Base-by-base conservation (phyloP, 2,888 invertebrate genomes). In the Pristionchus fissidentatus region DNA sequence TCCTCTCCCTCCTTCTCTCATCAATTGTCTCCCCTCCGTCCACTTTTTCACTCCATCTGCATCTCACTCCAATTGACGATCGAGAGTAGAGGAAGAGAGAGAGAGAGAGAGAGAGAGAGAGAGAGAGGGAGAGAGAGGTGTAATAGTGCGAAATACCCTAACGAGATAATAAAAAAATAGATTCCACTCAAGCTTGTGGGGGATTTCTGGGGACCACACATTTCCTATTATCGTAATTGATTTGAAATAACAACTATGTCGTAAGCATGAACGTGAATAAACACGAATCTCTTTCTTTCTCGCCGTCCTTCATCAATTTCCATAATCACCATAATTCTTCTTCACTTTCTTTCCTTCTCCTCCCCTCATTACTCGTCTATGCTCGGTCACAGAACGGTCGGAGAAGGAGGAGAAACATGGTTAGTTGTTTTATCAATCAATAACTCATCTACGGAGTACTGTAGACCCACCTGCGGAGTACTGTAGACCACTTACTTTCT, bases 131-230 rank as follows among this genome's bases (percentile, higher is more conserved):
- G n/a, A n/a, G n/a, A n/a, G n/a, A n/a, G 10, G 75, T 46, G 75
- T 46, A 46, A 75, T 43, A 75, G 75, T 46, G 70, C 38, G 70
- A 70, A 43, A 26, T 8, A 32, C 26, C 46, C 43, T 75, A 43
- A 75, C 41, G 26, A 75, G 75, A 46, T 75, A 75, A 75, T 43
- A 46, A 46, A 75, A 46, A 75, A 43, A 41, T 13, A 13, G 22
- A 22, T 19, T 52, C 52, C 15, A 52, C 13, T 19, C 52, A 52
- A 13, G 52, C 13, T 13, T 19, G 52, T 13, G 52, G 22, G 52
- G 52, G 22, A 52, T 13, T 22, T 52, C 15, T 19, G 22, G 22
- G 22, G 52, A 52, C 22, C 13, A 22, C 22, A 22, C 13, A 52
- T 19, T 52, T 13, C 22, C 13, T 13, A 52, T n/a, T n/a, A n/a